Conservation (phyloP, 2,888 invertebrate genomes). For the Diaperis boleti region DNA sequence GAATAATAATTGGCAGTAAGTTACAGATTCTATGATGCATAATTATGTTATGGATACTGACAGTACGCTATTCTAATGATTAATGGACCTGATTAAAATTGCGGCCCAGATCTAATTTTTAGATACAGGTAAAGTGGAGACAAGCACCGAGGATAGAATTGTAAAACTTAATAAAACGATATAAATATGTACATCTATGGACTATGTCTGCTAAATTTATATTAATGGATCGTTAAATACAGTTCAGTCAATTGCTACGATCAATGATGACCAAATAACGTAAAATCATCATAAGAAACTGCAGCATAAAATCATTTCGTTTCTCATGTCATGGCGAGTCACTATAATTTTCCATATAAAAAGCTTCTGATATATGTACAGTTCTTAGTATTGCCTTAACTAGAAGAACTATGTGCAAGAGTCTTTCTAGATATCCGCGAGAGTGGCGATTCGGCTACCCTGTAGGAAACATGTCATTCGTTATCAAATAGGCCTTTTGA, state of each 20-base stretch:
- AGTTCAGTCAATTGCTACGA: slow-evolving; percentile 57
- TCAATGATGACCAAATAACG: slow-evolving; percentile 46
- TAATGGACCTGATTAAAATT: slow-evolving; percentile 59
- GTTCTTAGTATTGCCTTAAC: slow-evolving; percentile 62
- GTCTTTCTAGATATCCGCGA: slow-evolving; percentile 50
- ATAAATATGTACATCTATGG: slow-evolving; percentile 62
- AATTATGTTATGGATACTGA: slow-evolving; percentile 48
- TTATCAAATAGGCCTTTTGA: slow-evolving; percentile 62
- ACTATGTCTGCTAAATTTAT: slow-evolving; percentile 47
- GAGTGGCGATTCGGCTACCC: slow-evolving; percentile 58
- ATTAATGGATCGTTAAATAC: slow-evolving; percentile 47
- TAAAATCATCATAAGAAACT: slow-evolving; percentile 57
- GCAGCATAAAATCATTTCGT: slow-evolving; percentile 56
- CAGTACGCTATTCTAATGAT: slow-evolving; percentile 67
- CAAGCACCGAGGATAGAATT: slow-evolving; percentile 60
- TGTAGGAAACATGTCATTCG: slow-evolving; percentile 50
- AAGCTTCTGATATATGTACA: slow-evolving; percentile 66
- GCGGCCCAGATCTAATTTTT: slow-evolving; percentile 55
- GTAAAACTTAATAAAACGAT: slow-evolving; percentile 59
- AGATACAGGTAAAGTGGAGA: slow-evolving; percentile 53
- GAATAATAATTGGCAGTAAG: slow-evolving; percentile 40
- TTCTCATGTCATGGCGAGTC: slow-evolving; percentile 54
- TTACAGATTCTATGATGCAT: slow-evolving; percentile 47
- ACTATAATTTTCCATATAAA: slow-evolving; percentile 64
- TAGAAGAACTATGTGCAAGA: slow-evolving; percentile 61